Evolutionary conservation across 2,113 vertebrate species (phyloP).

Genomic region (Montifringilla adamsi): DNA sequence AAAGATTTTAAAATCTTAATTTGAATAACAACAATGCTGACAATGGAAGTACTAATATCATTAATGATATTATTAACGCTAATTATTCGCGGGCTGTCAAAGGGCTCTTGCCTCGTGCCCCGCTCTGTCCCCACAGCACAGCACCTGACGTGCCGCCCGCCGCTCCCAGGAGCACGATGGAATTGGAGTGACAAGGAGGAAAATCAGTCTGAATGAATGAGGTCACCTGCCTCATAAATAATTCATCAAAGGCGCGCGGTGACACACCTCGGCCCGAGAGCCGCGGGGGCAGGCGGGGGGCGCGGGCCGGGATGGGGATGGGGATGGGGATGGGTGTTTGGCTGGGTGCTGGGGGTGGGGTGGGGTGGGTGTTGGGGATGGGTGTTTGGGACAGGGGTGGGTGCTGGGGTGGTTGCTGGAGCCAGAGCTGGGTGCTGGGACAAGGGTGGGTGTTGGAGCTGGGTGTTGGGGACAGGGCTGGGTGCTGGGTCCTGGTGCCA

Average conservation of each 20-base stretch:
- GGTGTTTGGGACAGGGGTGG: not conserved
- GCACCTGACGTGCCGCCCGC: not conserved
- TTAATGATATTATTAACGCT: not conserved
- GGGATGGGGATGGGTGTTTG: not conserved
- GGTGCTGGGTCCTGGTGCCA: no score
- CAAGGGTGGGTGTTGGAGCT: not conserved
- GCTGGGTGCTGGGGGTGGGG: not conserved
- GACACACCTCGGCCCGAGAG: not conserved
- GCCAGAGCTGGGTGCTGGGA: not conserved
- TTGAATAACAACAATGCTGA: not conserved
- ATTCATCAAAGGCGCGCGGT: not conserved
- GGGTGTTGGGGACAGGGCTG: not conserved
- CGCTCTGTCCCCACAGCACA: not conserved
- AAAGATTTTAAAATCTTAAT: not conserved
- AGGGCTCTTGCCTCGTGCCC: not conserved
- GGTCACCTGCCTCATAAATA: constrained; percentile 63
- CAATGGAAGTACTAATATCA: rapidly evolving
- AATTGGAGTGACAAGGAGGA: constrained; percentile 49
- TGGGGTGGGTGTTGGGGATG: no score
- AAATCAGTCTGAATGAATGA: constrained; percentile 69
- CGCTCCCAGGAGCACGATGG: not conserved
- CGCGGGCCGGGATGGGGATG: not conserved
- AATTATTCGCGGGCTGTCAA: not conserved
- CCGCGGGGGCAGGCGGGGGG: not conserved
- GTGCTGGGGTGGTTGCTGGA: not conserved